These are phyloP conservation scores for Amphibalanus amphitrite DNA, from an alignment of 1,140 invertebrate genomes.

Conservation along the genomic window DNA sequence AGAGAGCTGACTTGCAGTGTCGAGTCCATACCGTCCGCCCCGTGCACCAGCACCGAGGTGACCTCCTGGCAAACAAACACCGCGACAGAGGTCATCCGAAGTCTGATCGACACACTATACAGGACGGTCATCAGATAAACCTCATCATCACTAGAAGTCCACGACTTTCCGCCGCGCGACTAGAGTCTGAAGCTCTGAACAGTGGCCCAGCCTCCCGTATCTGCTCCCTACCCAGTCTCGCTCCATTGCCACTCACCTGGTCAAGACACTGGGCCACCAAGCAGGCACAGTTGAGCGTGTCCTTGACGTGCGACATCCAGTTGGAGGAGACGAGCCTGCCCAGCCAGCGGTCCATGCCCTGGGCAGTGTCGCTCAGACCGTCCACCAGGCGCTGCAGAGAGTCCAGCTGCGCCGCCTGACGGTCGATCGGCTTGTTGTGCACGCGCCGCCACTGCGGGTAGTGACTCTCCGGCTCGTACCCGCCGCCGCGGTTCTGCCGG, in stretches of 20 bases:
- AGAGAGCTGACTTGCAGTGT: conserved; percentile 87
- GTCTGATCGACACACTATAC: no score
- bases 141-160: no score
- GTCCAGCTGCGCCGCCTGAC: conserved; percentile 61
- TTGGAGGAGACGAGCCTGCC: conserved; percentile 70
- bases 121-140: no score
- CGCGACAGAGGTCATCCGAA: no score
- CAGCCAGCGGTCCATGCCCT: conserved; percentile 81
- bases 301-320: conserved; percentile 81
- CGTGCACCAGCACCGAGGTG: conserved; percentile 85
- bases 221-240: no score
- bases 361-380: conserved; percentile 70
- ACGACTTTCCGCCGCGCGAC: no score
- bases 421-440: conserved; percentile 78
- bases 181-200: no score
- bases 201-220: no score
- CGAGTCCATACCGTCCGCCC: conserved; percentile 76
- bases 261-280: conserved; percentile 89
- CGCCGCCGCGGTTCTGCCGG: no score
- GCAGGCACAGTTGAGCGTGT: conserved; percentile 82
- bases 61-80: conserved; percentile 62
- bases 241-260: conserved; percentile 35
- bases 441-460: conserved; percentile 97
- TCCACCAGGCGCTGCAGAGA: conserved; percentile 84
- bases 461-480: conserved; percentile 76